These are phyloP conservation scores for Nemurella pictetii DNA, from an alignment of 2,888 invertebrate genomes.

Conservation along the genomic window DNA sequence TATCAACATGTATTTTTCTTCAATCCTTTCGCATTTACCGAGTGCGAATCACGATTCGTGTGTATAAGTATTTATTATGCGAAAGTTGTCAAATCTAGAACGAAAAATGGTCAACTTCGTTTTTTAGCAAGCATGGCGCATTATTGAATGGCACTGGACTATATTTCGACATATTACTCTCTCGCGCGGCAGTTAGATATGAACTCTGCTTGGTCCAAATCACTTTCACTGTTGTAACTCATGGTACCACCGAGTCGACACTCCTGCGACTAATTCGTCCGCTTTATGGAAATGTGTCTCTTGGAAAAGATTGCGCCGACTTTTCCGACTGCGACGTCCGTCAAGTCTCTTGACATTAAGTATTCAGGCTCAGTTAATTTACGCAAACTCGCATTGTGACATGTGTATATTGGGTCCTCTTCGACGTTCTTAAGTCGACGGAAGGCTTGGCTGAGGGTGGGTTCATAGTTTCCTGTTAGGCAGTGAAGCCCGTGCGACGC, in stretches of 20 bases:
- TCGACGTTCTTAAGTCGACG: no score
- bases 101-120: conserved; percentile 21
- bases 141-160: background rate
- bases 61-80: background rate
- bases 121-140: background rate
- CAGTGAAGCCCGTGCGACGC: background rate
- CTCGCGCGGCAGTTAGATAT: background rate
- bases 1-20: background rate
- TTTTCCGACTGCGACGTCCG: no score
- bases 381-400: no score
- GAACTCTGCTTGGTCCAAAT: conserved; percentile 1
- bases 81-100: conserved; percentile 30
- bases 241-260: background rate
- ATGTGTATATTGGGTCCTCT: no score
- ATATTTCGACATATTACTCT: background rate
- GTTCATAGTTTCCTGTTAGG: no score
- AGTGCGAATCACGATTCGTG: no score
- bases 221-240: background rate
- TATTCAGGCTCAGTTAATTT: no score
- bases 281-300: background rate
- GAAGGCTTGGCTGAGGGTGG: no score
- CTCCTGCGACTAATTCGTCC: background rate
- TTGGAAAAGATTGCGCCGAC: background rate
- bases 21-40: background rate
- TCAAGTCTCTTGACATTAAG: no score